Conservation (phyloP, 2,797 vertebrate genomes). For the Platalea minor region DNA sequence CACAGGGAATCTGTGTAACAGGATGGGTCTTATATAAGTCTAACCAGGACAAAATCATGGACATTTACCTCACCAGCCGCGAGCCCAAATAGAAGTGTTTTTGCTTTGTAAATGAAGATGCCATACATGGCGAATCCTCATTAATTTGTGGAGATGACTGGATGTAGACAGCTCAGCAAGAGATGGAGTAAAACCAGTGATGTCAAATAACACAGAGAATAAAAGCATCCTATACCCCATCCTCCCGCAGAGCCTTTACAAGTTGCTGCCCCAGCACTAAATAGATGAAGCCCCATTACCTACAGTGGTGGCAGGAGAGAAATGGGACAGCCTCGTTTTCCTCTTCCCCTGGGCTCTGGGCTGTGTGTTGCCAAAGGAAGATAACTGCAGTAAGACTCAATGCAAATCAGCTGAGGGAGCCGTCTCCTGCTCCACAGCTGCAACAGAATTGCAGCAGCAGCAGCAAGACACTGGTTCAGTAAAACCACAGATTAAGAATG, state of each 20-base stretch:
- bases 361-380: neutral
- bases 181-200: neutral
- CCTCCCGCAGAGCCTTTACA: neutral
- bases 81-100: neutral
- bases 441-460: constrained; percentile 32
- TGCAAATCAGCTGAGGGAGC: constrained; percentile 7
- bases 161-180: neutral
- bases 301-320: neutral
- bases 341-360: neutral
- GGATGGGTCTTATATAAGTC: neutral
- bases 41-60: neutral
- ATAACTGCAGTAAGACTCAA: neutral
- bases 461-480: neutral
- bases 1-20: neutral
- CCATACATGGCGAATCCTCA: neutral
- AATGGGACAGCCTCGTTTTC: neutral
- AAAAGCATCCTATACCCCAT: neutral
- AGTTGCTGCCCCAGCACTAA: neutral
- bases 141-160: neutral
- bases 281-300: neutral
- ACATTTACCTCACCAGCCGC: neutral
- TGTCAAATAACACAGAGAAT: neutral
- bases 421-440: neutral
- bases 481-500: constrained; percentile 24
- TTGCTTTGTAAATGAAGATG: neutral